Evolutionary conservation across 1,140 invertebrate genomes (phyloP).

Genomic region (Harlomillsia oculata): DNA sequence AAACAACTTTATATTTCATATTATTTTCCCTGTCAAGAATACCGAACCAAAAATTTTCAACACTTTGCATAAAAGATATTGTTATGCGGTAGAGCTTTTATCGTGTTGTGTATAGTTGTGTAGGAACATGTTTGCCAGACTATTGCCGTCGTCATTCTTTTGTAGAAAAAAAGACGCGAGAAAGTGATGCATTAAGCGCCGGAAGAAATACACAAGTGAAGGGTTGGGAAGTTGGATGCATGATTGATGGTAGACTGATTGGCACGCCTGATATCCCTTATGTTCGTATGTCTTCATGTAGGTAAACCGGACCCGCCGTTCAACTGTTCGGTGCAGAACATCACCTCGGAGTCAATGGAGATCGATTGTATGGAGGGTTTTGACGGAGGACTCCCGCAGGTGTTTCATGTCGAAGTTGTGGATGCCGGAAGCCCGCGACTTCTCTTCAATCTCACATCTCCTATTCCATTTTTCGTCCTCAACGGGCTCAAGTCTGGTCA

Average conservation of each 20-base stretch:
- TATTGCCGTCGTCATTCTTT: no score
- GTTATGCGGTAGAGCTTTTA: no score
- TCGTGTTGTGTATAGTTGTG: no score
- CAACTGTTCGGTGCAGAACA: conserved; percentile 68
- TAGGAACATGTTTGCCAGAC: no score
- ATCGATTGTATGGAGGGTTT: conserved; percentile 70
- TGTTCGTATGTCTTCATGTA: conserved; percentile 25
- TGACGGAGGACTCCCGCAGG: conserved; percentile 57
- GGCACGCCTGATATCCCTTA: not conserved
- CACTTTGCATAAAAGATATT: no score
- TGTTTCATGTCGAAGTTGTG: conserved; percentile 61
- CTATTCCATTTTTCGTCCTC: conserved; percentile 55
- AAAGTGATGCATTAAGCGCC: no score
- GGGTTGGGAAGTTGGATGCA: not conserved
- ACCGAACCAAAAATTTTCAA: no score
- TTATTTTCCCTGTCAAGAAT: no score
- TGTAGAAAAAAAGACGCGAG: no score
- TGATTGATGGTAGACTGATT: conserved; percentile 2
- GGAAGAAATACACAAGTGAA: no score
- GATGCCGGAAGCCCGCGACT: conserved; percentile 55
- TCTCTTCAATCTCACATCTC: conserved; percentile 57
- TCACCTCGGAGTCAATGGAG: conserved; percentile 64
- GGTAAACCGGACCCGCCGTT: conserved; percentile 64
- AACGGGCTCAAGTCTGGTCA: conserved; percentile 58
- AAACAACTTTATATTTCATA: no score